Evolutionary conservation across 1,140 invertebrate species (phyloP), one percentile per base, ranked within the genome.

Genomic region (Drosophila insularis): DNA sequence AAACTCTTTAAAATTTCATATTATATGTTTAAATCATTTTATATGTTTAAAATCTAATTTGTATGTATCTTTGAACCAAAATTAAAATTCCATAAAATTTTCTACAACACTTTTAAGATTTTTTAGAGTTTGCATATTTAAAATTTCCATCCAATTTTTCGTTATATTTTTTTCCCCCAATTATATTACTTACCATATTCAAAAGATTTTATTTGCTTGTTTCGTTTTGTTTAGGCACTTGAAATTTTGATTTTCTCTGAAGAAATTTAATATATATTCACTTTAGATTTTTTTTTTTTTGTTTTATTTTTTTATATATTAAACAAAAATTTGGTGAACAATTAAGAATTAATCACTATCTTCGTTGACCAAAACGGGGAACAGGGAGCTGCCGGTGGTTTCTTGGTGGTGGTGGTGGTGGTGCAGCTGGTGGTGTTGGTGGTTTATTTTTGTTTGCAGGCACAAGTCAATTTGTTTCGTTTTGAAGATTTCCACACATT

Each of bases 311-410:
- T 27, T 1, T 0, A 27, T 19, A 17, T 50, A 10, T 8, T 2
- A 4, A 50, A 50, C 19, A 19, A 50, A 50, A 50, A 50, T 50
- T 8, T 11, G 43, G 43, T 50, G 43, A 50, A 50, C 43, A 50
- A 50, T 50, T 50, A 21, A 21, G 19, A 50, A 50, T 50, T 50
- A 50, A 50, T 21, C 43, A 50, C 43, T 50, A 50, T 46, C 43
- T 27, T 27, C 27, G 27, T 27, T 27, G 27, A 27, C 5, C 27
- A 27, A 27, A 27, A 5, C 27, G 27, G 27, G 27, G 27, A 23
- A 32, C 31, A 32, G 8, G 27, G 5, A 32, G 23, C 23, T 23
- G 23, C 23, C 2, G 4, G 23, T 35, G 10, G 10, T 35, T 1
- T 35, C 7, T 0, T 43, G n/a, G 5, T 17, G n/a, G 6, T 8